Conservation (phyloP, 2,888 invertebrate genomes). For the Coecobrya sp. region DNA sequence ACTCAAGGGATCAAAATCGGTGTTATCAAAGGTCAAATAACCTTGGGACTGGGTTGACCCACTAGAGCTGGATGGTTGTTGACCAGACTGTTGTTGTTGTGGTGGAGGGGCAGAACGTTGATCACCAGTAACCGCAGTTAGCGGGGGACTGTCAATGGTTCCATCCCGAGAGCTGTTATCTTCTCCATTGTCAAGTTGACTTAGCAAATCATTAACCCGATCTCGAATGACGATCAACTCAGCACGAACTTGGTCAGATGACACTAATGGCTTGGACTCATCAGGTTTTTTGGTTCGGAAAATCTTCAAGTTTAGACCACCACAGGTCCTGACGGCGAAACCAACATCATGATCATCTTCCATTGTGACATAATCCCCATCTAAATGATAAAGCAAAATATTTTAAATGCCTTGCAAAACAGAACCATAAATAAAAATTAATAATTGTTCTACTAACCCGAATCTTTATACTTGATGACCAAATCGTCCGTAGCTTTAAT, state of each 20-base stretch:
- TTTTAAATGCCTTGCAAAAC: not conserved
- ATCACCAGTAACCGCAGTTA: not conserved
- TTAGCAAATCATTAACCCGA: slow-evolving; percentile 88
- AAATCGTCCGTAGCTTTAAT: slow-evolving; percentile 91
- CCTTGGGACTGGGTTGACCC: too few species aligned
- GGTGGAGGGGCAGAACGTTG: not conserved
- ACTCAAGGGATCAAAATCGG: too few species aligned
- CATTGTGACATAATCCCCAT: slow-evolving; percentile 92
- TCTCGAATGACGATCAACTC: slow-evolving; percentile 90
- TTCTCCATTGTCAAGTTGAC: not conserved
- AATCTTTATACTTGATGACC: slow-evolving; percentile 92
- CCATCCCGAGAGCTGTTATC: not conserved
- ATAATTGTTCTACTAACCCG: slow-evolving; percentile 88
- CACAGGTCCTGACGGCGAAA: slow-evolving; percentile 91
- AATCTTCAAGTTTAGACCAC: slow-evolving; percentile 91
- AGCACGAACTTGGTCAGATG: slow-evolving; percentile 87
- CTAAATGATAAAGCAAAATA: too few species aligned
- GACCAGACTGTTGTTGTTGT: too few species aligned
- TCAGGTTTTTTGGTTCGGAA: slow-evolving; percentile 88
- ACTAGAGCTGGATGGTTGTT: too few species aligned
- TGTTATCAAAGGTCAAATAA: too few species aligned
- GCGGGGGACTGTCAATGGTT: too few species aligned
- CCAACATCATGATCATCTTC: slow-evolving; percentile 92
- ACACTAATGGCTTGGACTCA: slow-evolving; percentile 12
- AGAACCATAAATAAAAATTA: too few species aligned